These are phyloP conservation scores for Leguminivora glycinivorella DNA, from an alignment of 1,140 invertebrate genomes.

Conservation along the genomic window DNA sequence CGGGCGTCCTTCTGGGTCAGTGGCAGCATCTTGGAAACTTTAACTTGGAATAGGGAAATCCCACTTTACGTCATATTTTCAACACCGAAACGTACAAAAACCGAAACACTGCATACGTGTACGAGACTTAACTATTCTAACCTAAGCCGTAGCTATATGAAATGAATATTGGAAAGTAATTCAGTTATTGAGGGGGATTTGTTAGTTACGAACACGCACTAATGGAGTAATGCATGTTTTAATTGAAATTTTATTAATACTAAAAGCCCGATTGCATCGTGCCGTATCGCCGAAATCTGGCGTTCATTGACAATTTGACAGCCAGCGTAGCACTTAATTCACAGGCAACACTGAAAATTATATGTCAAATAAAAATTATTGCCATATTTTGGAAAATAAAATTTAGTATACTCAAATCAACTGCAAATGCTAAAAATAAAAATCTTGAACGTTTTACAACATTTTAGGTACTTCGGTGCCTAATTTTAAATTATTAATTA, in stretches of 20 bases:
- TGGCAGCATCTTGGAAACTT: constrained; percentile 83
- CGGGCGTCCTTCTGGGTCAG: constrained; percentile 88
- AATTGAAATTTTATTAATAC: constrained; percentile 44
- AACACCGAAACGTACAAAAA: constrained; percentile 48
- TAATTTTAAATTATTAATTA: background rate
- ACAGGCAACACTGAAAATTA: background rate
- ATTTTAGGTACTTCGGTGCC: background rate
- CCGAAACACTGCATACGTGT: constrained; percentile 73
- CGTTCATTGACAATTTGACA: constrained; percentile 24
- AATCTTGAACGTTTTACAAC: background rate
- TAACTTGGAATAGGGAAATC: constrained; percentile 35
- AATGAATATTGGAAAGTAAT: background rate
- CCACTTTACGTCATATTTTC: constrained; percentile 66
- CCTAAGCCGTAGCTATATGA: constrained; percentile 44
- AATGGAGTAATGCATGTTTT: constrained; percentile 44
- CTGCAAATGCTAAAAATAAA: background rate
- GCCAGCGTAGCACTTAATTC: constrained; percentile 15
- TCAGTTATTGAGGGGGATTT: background rate
- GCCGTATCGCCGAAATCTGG: constrained; percentile 29
- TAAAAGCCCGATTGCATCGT: constrained; percentile 43
- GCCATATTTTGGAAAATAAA: background rate
- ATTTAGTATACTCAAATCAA: background rate
- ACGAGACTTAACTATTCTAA: constrained; percentile 61
- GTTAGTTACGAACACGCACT: constrained; percentile 32
- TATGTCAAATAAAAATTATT: constrained; percentile 18